phyloP scores from a whole-genome alignment of 2,888 invertebrate genomes.

The Tridacna gigas region DNA sequence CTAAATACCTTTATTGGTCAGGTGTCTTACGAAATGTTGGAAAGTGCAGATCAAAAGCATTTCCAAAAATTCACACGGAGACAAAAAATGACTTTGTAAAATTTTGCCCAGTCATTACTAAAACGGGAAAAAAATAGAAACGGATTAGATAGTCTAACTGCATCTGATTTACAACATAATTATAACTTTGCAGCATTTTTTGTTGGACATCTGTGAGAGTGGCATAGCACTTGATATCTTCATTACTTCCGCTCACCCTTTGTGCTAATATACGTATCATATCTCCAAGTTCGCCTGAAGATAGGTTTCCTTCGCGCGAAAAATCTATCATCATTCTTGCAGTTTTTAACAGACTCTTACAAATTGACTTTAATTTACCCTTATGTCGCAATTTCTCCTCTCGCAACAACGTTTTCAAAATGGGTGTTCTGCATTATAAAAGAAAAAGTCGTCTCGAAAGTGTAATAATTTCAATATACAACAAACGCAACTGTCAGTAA shows the following conservation, averaged over 20 bases:
- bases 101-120: slow-evolving; percentile 3
- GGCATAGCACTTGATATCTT: slow-evolving; percentile 11
- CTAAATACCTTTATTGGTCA: too few relatives aligned
- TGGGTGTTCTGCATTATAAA: neutral
- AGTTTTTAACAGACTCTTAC: too few relatives aligned
- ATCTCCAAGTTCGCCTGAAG: too few relatives aligned
- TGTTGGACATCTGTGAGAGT: slow-evolving; percentile 16
- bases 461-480: too few relatives aligned
- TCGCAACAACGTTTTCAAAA: slow-evolving; percentile 2
- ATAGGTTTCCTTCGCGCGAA: too few relatives aligned
- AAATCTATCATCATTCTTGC: too few relatives aligned
- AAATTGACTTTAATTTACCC: too few relatives aligned
- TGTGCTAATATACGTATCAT: too few relatives aligned
- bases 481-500: too few relatives aligned
- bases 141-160: neutral
- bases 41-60: too few relatives aligned
- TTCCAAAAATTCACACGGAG: neutral
- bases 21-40: too few relatives aligned
- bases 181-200: slow-evolving; percentile 3
- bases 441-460: too few relatives aligned
- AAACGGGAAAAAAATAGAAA: neutral
- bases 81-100: neutral
- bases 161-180: slow-evolving; percentile 24
- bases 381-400: neutral
- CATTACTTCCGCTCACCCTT: neutral